Base-by-base conservation (phyloP, 2,888 invertebrate genomes). In the Augiades crinisus region DNA sequence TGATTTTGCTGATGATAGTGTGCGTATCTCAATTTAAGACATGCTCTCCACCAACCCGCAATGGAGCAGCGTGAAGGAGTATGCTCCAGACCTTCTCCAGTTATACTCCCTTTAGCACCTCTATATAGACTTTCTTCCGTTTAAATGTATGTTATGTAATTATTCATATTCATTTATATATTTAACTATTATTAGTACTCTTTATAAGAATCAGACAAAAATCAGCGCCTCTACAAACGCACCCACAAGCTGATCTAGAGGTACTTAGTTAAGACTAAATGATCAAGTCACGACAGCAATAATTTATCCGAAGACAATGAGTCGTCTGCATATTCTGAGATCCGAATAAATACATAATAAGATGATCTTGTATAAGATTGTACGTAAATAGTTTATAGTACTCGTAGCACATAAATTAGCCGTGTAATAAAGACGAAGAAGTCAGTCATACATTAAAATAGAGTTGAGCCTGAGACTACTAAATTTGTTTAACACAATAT, bases 231-330 rank as follows among this genome's bases (percentile, higher is more conserved):
- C 1, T 27, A 30, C 31, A 43, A 43, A 1, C 43, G 30, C 5
- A 43, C 43, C 27, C 6, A n/a, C 4, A 10, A 8, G n/a, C 5
- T 14, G 13, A 24, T 16, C 22, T 24, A 2, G 8, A 40, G 14
- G 24, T 24, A 22, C 10, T 41, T n/a, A 12, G 10, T 21, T 13
- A 40, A 22, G 5, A 50, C 34, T 50, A 44, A 50, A 21, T 17
- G 27, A 44, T 37, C 50, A 12, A 50, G 50, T 50, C 50, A 50
- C 50, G 50, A 14, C 19, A n/a, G 30, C 43, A 14, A 50, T 50
- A 50, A 50, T 10, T 50, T 44, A 44, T 17, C 43, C 17, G 19
- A 43, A 41, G 34, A 44, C 50, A 43, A 50, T 43, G 43, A 50
- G 36, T 21, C 36, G 27, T 43, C 36, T 44, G 27, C 36, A 34